Conservation (phyloP, 1,140 invertebrate genomes). For the Hyphantria cunea region DNA sequence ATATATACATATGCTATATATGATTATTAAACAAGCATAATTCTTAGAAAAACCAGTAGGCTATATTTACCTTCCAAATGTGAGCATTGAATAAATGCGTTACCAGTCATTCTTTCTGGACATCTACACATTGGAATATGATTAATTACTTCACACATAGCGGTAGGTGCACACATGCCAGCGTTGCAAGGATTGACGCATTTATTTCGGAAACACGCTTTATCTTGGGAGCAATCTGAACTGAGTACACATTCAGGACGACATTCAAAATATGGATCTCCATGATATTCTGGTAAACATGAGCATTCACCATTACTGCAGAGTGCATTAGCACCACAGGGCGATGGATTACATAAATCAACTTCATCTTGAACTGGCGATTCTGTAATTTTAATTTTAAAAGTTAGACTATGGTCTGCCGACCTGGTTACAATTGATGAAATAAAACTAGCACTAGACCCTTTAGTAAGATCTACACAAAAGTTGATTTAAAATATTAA, state of each 20-base stretch:
- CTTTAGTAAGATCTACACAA: no score
- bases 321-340: constrained; percentile 87
- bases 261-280: constrained; percentile 84
- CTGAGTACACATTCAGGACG: constrained; percentile 85
- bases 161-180: constrained; percentile 85
- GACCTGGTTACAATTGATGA: no score
- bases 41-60: constrained; percentile 2
- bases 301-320: constrained; percentile 87
- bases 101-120: constrained; percentile 85
- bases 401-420: not conserved
- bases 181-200: constrained; percentile 84
- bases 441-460: no score
- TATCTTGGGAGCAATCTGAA: constrained; percentile 83
- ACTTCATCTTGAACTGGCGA: constrained; percentile 59
- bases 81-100: constrained; percentile 88
- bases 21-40: not conserved
- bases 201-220: constrained; percentile 84
- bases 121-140: constrained; percentile 87
- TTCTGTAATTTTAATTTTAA: not conserved
- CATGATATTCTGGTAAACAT: constrained; percentile 83
- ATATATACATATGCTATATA: no score
- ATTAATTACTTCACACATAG: constrained; percentile 86
- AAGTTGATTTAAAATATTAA: no score
- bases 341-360: constrained; percentile 86
- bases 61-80: constrained; percentile 78